Base-by-base conservation (phyloP, 2,113 vertebrate species). In the Ictalurus punctatus region DNA sequence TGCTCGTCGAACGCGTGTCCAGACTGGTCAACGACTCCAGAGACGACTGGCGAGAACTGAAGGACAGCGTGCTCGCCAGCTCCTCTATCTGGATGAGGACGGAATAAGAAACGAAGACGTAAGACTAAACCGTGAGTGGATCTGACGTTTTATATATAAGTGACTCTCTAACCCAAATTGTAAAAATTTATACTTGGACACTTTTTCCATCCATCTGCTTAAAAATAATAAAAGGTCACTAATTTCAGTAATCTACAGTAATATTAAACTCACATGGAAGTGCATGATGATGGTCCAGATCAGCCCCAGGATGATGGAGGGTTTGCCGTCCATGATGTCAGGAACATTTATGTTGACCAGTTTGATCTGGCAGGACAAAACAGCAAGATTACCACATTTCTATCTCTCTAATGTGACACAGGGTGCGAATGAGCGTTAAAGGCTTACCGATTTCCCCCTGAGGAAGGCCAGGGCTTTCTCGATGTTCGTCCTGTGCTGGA, bases 281-380 rank as follows among this genome's bases (percentile, higher is more conserved):
- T 99, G 97, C 80, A 98, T 95, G 90, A 99, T 99, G 94, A 99
- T 97, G 61, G 96, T 97, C 98, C 98, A 99, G 92, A 99, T 96
- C 67, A 99, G 95, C 89, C 98, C 98, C 91, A 99, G 96, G 93
- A 99, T 97, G 94, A 99, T 98, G 92, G 97, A 98, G 67, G 98
- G 97, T 88, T 97, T 99, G 44, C 98, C 98, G 86, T 98, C 97
- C 76, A 97, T 95, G 88, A 99, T 97, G 93, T 99, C 98, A 92
- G 97, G 93, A 92, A 99, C 96, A 94, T 99, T 97, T 93, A 99
- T 98, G 95, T 99, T 99, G 94, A 99, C 97, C 59, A 99, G 95
- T 93, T 98, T 99, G 92, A 99, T 96, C 98, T 99, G 90, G 85
- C 88, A 0, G 40, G 27, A 89, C 69, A 21, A 30, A 73, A 59